Conservation (phyloP, 2,113 vertebrate genomes). For the Tricholaema leucomelas region DNA sequence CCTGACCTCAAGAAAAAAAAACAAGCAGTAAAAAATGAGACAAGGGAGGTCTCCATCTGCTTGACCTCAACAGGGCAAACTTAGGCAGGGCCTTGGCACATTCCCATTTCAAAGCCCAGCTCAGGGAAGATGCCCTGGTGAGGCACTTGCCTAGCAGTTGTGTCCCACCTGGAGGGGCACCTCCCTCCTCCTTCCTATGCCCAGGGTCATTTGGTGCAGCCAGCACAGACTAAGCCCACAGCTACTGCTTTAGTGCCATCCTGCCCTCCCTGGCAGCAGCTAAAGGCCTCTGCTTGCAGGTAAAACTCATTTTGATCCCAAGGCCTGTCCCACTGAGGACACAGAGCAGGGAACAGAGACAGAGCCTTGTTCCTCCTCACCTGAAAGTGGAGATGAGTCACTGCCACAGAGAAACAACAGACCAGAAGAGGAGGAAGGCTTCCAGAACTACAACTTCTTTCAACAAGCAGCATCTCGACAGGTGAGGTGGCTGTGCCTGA, state of each 20-base stretch:
- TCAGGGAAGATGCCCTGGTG: background rate
- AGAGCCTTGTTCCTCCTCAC: background rate
- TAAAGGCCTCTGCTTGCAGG: background rate
- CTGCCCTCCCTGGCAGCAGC: background rate
- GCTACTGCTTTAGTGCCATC: background rate
- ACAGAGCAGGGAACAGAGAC: background rate
- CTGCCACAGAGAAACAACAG: background rate
- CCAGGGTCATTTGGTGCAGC: background rate
- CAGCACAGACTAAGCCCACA: background rate
- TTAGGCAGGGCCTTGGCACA: accelerated
- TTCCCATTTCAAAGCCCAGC: background rate
- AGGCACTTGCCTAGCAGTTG: background rate
- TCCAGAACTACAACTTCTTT: background rate
- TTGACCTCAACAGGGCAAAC: background rate
- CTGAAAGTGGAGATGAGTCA: background rate
- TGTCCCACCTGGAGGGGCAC: background rate
- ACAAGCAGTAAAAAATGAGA: background rate
- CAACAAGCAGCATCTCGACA: background rate
- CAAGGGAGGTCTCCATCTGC: background rate
- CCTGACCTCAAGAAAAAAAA: background rate
- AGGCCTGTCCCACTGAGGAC: background rate
- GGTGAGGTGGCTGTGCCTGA: background rate
- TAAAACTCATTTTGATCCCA: background rate
- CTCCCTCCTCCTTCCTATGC: background rate
- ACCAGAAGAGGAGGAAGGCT: background rate